A percentile compares a stretch with the other conserved stretches of the same genome.
Conservation (phyloP, 2,113 vertebrate genomes). For the Glareola pratincola region DNA sequence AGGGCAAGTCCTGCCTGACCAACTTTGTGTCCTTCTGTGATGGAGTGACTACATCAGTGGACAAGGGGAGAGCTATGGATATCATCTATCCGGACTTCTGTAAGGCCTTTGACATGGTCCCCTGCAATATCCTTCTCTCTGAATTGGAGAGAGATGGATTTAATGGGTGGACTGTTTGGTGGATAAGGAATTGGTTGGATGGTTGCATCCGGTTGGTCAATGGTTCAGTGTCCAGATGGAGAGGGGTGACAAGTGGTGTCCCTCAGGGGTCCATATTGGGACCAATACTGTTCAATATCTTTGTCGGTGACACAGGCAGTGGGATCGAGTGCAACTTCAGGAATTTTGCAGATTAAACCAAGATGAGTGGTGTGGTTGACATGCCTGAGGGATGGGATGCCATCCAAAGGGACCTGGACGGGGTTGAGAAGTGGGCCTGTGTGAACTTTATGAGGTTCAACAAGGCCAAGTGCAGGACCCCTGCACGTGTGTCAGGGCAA, state of each 20-base stretch:
- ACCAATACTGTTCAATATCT: background rate
- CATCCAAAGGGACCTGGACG: background rate
- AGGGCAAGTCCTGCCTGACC: too few relatives aligned
- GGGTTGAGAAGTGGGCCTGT: background rate
- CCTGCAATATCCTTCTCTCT: too few relatives aligned
- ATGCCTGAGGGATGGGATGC: background rate
- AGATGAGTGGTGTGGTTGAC: background rate
- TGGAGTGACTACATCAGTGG: too few relatives aligned
- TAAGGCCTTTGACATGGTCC: too few relatives aligned
- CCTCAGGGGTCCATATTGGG: background rate
- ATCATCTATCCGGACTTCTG: too few relatives aligned
- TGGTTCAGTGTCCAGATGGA: background rate
- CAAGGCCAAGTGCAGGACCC: background rate
- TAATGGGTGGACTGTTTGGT: too few relatives aligned
- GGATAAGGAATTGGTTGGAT: background rate
- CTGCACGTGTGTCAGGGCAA: background rate
- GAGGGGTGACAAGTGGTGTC: background rate
- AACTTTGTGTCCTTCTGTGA: too few relatives aligned
- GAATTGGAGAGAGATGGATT: too few relatives aligned
- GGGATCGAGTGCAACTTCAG: background rate
- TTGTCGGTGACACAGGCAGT: background rate
- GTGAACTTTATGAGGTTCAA: background rate
- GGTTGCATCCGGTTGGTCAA: background rate
- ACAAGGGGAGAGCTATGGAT: too few relatives aligned
- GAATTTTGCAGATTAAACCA: background rate